Base-by-base conservation (phyloP, 2,113 vertebrate genomes). In the Malurus elegans region DNA sequence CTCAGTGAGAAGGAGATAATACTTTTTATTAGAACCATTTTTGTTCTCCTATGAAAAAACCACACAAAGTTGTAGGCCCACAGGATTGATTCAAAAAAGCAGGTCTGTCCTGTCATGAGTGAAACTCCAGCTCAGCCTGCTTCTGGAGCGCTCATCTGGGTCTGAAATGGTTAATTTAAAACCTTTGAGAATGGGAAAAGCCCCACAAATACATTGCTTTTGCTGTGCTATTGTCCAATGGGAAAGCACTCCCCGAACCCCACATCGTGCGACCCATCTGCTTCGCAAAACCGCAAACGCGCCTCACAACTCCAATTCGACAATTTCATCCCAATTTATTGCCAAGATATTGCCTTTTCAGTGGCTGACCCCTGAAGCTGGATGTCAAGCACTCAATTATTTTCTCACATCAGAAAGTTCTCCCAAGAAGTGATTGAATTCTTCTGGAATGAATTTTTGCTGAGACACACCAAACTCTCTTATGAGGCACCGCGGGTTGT, bases 331-430 rank as follows among this genome's bases (percentile, higher is more conserved):
- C 96, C 95, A 92, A 93, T 96, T 97, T 96, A 96, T 96, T 95
- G 97, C 95, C n/a, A 48, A 97, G 95, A 96, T 93, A 90, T 97
- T 97, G 88, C 93, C 92, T 97, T 98, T 97, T 96, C 96, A 95
- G 74, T 64, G 84, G 92, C 34, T 98, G 96, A 98, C 96, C 98
- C 97, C 54, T 87, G 91, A 88, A 97, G 96, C 86, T 96, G 87
- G 92, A 84, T 97, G 97, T 97, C 97, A 98, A 96, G 95, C 94
- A 95, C 96, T 98, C 97, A 97, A 97, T 98, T 98, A 98, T 97
- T 97, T 98, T 93, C 88, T 97, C 84, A 96, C 90, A 96, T 85
- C 83, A 93, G 83, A 96, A 95, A 97, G 92, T 94, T 96, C 95
- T 98, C 96, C 71, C 78, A 90, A 83, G 85, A 95, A 95, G 94